Evolutionary conservation across 2,797 vertebrate genomes (phyloP).

Genomic region (Siniperca scherzeri): DNA sequence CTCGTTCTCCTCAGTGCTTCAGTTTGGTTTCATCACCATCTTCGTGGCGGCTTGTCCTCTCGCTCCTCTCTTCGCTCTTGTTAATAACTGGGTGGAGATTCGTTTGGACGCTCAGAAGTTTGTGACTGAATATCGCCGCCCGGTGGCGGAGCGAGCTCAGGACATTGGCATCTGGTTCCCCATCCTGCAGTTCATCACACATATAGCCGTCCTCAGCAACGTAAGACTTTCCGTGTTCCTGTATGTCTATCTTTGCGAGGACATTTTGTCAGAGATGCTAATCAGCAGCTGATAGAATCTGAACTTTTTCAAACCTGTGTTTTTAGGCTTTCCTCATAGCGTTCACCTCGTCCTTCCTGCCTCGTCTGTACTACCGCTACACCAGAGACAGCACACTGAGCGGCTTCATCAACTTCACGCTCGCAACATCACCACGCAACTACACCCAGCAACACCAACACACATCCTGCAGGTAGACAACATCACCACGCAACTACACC

Average conservation of each 20-base stretch:
- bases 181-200: slow-evolving; percentile 84
- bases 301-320: not conserved
- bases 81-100: slow-evolving; percentile 89
- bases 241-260: not conserved
- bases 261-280: not conserved
- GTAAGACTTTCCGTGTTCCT: slow-evolving; percentile 63
- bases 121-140: slow-evolving; percentile 84
- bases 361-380: slow-evolving; percentile 81
- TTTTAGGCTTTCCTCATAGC: slow-evolving; percentile 87
- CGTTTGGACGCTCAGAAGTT: slow-evolving; percentile 87
- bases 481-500: slow-evolving; percentile 73
- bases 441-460: slow-evolving; percentile 56
- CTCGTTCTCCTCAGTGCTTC: slow-evolving; percentile 75
- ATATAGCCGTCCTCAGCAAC: slow-evolving; percentile 82
- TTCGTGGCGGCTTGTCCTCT: slow-evolving; percentile 88
- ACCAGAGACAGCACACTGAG: slow-evolving; percentile 74
- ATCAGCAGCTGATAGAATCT: not conserved
- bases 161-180: slow-evolving; percentile 86
- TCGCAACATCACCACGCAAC: slow-evolving; percentile 78
- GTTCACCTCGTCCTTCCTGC: slow-evolving; percentile 87
- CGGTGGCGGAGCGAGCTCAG: slow-evolving; percentile 83
- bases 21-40: slow-evolving; percentile 90
- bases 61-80: slow-evolving; percentile 85
- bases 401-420: slow-evolving; percentile 84
- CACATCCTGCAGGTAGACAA: slow-evolving; percentile 76